Evolutionary conservation across 1,140 invertebrate genomes (phyloP).

Genomic region (Trichogramma pretiosum): DNA sequence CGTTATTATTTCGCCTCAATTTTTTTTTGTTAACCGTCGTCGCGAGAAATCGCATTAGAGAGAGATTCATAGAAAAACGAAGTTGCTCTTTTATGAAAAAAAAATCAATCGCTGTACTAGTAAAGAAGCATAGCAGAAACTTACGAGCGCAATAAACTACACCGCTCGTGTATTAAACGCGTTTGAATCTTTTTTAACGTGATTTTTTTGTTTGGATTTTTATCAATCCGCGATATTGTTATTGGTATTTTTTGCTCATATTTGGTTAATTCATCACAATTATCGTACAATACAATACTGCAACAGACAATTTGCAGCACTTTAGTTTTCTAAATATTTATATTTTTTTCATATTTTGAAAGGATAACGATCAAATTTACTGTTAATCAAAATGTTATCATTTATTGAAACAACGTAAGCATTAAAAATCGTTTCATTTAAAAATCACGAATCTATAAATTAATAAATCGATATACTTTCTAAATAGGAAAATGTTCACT

Average conservation of each 20-base stretch:
- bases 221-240: background rate
- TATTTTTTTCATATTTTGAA: constrained; percentile 2
- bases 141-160: no score
- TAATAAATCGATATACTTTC: constrained; percentile 8
- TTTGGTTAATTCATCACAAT: background rate
- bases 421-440: background rate
- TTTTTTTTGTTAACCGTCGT: no score
- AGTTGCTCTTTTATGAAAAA: background rate
- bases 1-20: background rate
- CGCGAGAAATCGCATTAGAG: no score
- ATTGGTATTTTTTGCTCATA: background rate
- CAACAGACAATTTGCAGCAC: constrained; percentile 7
- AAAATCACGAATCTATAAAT: constrained; percentile 3
- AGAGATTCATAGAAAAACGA: background rate
- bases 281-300: constrained; percentile 1
- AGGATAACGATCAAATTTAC: no score
- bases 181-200: constrained; percentile 1
- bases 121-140: constrained; percentile 13
- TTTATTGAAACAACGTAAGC: background rate
- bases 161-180: no score
- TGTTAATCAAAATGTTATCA: no score
- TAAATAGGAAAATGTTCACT: constrained; percentile 20
- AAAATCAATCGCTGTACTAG: background rate
- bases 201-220: background rate
- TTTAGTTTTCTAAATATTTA: background rate